phyloP scores from a whole-genome alignment of 1,140 invertebrate genomes.

The Reticulitermes speratus region DNA sequence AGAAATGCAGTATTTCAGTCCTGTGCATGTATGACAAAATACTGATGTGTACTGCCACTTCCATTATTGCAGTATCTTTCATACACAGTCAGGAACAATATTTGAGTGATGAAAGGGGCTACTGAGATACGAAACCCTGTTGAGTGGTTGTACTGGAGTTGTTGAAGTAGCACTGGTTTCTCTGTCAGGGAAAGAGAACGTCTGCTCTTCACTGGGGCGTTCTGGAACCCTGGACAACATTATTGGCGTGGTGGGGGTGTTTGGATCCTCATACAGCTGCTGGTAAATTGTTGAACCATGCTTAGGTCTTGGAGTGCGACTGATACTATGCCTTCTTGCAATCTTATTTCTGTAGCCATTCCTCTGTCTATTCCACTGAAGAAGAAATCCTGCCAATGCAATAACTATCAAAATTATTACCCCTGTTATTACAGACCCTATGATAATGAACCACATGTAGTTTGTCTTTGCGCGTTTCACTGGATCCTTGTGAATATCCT shows the following conservation, averaged over 20 bases:
- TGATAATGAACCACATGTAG: background rate
- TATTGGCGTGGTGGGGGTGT: conserved; percentile 51
- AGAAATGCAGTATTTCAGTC: conserved; percentile 19
- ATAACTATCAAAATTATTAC: background rate
- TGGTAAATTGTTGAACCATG: conserved; percentile 54
- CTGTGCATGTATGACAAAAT: background rate
- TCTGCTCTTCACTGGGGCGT: background rate
- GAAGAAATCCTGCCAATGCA: background rate
- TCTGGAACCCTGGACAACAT: conserved; percentile 47
- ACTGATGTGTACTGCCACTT: background rate
- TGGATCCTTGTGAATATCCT: background rate
- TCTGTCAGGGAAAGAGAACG: background rate
- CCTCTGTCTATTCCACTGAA: background rate
- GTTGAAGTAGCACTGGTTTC: background rate
- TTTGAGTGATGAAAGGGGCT: conserved; percentile 63
- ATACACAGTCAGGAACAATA: conserved; percentile 62
- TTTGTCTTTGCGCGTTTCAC: background rate
- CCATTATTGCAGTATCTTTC: conserved; percentile 37
- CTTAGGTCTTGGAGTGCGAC: conserved; percentile 39
- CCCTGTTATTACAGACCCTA: background rate
- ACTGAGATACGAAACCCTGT: conserved; percentile 54
- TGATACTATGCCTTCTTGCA: background rate
- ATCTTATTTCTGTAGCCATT: background rate
- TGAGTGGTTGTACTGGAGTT: background rate
- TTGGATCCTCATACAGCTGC: conserved; percentile 51